Base-by-base conservation (phyloP, 1,140 invertebrate genomes). In the Diuraphis noxia region DNA sequence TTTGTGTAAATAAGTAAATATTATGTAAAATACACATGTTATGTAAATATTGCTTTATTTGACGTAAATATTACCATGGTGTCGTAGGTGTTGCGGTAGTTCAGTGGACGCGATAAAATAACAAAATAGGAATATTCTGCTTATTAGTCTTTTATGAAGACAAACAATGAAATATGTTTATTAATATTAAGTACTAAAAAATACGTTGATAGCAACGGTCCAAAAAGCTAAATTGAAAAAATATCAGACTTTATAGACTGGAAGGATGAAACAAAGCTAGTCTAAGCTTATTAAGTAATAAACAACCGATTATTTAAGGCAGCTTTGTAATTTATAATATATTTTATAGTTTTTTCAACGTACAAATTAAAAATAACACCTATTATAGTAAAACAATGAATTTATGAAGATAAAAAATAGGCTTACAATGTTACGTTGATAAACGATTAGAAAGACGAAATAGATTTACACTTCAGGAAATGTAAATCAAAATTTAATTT, bases 91-190 rank as follows among this genome's bases (percentile, higher is more conserved):
- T 36, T 36, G 34, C 23, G 1, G 36, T 9, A 25, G 9, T 81
- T 81, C 38, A 10, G 38, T 30, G 23, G 23, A 81, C 38, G 56
- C 13, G 13, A 84, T 84, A n/a, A 43, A 30, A 41, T 43, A 41
- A 40, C 3, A 3, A 36, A 86, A 49, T 17, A 49, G 43, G 1
- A 49, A 43, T 36, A 49, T 86, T 46, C 4, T 34, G n/a, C 41
- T 86, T 86, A 86, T 86, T 86, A 49, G 43, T 36, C 2, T 46
- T 19, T 1, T n/a, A 46, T n/a, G 19, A 36, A 49, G 2, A 86
- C 43, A 49, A 49, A 86, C 84, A 86, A 85, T 85, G 36, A 86
- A 86, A 49, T 86, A 46, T 43, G 34, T 49, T 86, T 86, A 49
- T 86, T 9, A 46, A 85, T 46, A 85, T 30, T 13, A 43, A 43